Percentiles rank a stretch among this genome's conserved stretches.
Conservation (phyloP, 2,888 invertebrate genomes). For the Pristionchus mayeri region DNA sequence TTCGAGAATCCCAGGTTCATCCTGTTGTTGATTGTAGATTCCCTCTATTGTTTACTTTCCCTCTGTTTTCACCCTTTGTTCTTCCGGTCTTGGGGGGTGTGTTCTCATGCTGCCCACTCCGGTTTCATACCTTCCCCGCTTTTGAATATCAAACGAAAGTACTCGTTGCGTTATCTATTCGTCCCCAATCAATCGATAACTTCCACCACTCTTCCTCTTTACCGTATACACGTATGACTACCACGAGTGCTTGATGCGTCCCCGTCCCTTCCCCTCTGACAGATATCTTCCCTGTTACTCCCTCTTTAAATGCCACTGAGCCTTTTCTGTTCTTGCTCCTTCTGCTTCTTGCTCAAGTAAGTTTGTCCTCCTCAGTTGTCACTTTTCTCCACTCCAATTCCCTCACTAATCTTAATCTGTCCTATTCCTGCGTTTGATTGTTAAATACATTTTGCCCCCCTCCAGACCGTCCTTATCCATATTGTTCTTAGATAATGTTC, state of each 20-base stretch:
- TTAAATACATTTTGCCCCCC: slow-evolving; percentile 1
- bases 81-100: neutral
- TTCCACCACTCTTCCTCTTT: neutral
- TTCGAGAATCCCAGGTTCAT: neutral
- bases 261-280: neutral
- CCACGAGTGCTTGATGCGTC: slow-evolving; percentile 2
- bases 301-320: neutral
- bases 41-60: neutral
- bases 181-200: neutral
- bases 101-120: neutral
- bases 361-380: neutral
- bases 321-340: slow-evolving; percentile 1
- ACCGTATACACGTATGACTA: slow-evolving; percentile 38
- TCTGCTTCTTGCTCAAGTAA: neutral
- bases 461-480: neutral
- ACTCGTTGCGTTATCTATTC: neutral
- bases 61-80: neutral
- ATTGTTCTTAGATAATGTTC: neutral
- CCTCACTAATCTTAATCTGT: neutral
- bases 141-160: neutral
- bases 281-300: neutral
- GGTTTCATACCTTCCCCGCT: neutral
- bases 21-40: slow-evolving; percentile 9
- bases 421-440: slow-evolving; percentile 20
- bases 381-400: neutral